Percentiles rank a stretch among this genome's conserved stretches.
phyloP scores from a whole-genome alignment of 1,140 invertebrate species.

The Gonatopus flavifemur region DNA sequence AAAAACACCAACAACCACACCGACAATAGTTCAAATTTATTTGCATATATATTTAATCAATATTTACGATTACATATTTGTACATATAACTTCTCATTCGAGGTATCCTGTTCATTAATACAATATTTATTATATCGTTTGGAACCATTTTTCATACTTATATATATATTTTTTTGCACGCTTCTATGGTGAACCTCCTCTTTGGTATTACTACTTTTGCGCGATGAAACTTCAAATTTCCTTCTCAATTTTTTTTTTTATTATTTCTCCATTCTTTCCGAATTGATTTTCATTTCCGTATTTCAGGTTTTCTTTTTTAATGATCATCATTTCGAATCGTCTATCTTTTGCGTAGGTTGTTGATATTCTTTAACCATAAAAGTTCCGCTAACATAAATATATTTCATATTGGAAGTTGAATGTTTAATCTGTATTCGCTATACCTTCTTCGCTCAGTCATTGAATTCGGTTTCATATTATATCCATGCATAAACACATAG shows the following conservation, averaged over 20 bases:
- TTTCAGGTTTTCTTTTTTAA: conserved; percentile 15
- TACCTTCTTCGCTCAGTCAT: conserved; percentile 21
- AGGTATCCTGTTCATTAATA: no score
- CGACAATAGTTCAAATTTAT: conserved; percentile 18
- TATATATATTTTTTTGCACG: conserved; percentile 46
- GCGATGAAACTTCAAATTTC: conserved; percentile 31
- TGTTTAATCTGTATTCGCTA: conserved; percentile 49
- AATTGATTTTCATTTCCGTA: conserved; percentile 14
- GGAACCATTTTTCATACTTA: conserved; percentile 11
- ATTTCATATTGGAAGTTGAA: conserved; percentile 43
- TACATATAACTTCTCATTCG: no score
- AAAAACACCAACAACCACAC: no score
- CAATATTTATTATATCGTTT: no score
- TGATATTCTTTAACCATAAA: conserved; percentile 51
- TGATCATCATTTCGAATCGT: conserved; percentile 7
- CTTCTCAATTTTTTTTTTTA: no score
- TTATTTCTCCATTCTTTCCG: conserved; percentile 18
- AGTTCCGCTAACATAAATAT: conserved; percentile 50
- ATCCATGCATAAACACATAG: conserved; percentile 32
- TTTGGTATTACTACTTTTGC: conserved; percentile 43
- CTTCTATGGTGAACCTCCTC: conserved; percentile 52
- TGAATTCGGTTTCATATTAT: conserved; percentile 21
- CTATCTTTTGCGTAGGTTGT: conserved; percentile 51
- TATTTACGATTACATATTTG: conserved; percentile 12
- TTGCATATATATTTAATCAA: conserved; percentile 19